Evolutionary conservation across 92 coral and sea anemone species (phyloP).

Genomic region (Zoanthus sociatus): DNA sequence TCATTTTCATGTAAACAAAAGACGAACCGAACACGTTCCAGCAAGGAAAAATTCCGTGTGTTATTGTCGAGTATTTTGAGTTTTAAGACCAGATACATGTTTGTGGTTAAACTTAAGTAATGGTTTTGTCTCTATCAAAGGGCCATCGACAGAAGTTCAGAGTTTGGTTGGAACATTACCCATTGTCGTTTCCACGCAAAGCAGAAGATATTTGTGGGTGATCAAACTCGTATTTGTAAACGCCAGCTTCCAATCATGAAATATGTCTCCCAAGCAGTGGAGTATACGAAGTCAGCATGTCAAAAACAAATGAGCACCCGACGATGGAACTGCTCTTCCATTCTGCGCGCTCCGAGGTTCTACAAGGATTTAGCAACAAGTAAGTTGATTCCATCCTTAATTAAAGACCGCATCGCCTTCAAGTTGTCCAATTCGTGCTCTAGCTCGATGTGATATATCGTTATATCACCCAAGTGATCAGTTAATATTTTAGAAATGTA

Average conservation of each 20-base stretch:
- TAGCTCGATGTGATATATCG: slow-evolving; percentile 15
- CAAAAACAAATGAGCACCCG: slow-evolving; percentile 62
- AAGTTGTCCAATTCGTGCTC: slow-evolving; percentile 15
- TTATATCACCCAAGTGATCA: slow-evolving; percentile 24
- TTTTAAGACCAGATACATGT: neutral
- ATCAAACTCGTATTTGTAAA: slow-evolving; percentile 80
- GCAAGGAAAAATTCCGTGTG: neutral
- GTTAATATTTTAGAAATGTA: slow-evolving; percentile 42
- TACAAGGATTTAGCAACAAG: slow-evolving; percentile 80
- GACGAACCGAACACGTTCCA: slow-evolving; percentile 27
- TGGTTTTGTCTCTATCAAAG: slow-evolving; percentile 40
- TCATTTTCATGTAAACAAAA: neutral
- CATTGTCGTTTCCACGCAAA: slow-evolving; percentile 59
- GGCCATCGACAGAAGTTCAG: slow-evolving; percentile 49
- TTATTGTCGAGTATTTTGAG: neutral
- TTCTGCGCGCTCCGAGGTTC: slow-evolving; percentile 70
- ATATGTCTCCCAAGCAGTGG: slow-evolving; percentile 88
- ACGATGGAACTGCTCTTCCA: slow-evolving; percentile 90
- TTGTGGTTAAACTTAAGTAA: neutral
- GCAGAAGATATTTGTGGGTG: slow-evolving; percentile 66
- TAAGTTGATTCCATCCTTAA: slow-evolving; percentile 48
- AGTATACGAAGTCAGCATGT: slow-evolving; percentile 77
- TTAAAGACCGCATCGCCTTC: neutral
- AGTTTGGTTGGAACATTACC: slow-evolving; percentile 65
- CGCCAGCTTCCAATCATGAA: slow-evolving; percentile 73